A percentile compares a stretch with the other conserved stretches of the same genome.
Conservation (phyloP, 2,797 vertebrate genomes). For the Melanotaenia maccullochi region DNA sequence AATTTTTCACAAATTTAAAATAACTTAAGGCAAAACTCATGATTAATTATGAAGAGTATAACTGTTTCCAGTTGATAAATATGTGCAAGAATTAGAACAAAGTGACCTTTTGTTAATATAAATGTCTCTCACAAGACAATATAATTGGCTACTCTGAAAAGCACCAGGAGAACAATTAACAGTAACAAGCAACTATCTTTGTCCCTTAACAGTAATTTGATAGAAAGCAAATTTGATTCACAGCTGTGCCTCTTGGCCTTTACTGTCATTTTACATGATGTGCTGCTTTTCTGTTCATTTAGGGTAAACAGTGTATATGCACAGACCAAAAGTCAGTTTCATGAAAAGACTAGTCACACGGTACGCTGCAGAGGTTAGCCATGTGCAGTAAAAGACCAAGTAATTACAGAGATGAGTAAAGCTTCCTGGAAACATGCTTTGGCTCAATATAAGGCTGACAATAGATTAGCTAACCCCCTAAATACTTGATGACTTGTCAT, state of each 20-base stretch:
- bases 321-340: constrained; percentile 33
- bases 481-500: constrained; percentile 50
- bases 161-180: constrained; percentile 79
- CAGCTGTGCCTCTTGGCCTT: constrained; percentile 25
- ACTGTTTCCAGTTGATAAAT: constrained; percentile 69
- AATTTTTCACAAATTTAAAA: constrained; percentile 11
- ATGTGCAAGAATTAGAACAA: constrained; percentile 68
- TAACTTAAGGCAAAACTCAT: constrained; percentile 15
- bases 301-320: constrained; percentile 12
- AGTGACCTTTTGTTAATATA: constrained; percentile 78
- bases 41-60: constrained; percentile 54
- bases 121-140: constrained; percentile 70
- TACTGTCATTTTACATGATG: constrained; percentile 4
- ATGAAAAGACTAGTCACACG: constrained; percentile 29
- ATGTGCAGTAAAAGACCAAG: constrained; percentile 61
- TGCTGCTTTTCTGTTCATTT: constrained; percentile 16
- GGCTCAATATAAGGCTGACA: constrained; percentile 56
- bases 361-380: constrained; percentile 50
- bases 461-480: constrained; percentile 61
- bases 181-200: constrained; percentile 72
- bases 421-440: constrained; percentile 47
- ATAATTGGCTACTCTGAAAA: constrained; percentile 75
- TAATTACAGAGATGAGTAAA: constrained; percentile 75
- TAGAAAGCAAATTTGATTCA: constrained; percentile 49
- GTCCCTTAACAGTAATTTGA: constrained; percentile 58